Evolutionary conservation across 2,888 invertebrate genomes (phyloP), one percentile per base, ranked within the genome.

Genomic region (Orthosia gracilis): DNA sequence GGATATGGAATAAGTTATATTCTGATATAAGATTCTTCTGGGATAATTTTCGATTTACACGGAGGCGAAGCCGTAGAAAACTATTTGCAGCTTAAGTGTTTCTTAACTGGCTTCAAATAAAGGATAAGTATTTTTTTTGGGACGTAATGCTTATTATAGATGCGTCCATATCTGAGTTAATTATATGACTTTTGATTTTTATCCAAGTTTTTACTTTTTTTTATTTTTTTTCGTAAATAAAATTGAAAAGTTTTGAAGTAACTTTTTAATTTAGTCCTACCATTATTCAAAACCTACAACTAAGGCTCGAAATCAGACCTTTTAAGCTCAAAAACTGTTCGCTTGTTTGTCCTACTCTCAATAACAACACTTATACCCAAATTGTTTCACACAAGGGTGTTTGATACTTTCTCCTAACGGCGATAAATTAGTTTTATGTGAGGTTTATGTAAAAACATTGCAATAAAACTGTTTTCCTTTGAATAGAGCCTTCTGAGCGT

Each of bases 351-450:
- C 47, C 58, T 58, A 31, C 45, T 45, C 82, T 54, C 31, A 69
- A 65, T 55, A 73, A 72, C 80, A 80, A 67, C 67, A 68, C 55
- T 75, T 71, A 66, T 52, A 59, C 26, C 21, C 18, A 80, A 79
- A 73, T 76, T 79, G 76, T 72, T 83, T 80, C 62, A 73, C 72
- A 67, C 67, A 73, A 68, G 72, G 57, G 62, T 64, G 64, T 80
- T 61, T 66, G 70, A 82, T 81, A 83, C 76, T 83, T 76, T 73
- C 58, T 83, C 78, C 79, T 85, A 76, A 76, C 80, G 76, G 86
- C 85, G 69, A 94, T 94, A 94, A 94, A 94, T 94, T 93, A 91
- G 90, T 89, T 93, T 94, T 93, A 94, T 93, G 92, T 81, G 90
- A 87, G 90, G 86, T 92, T 93, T 93, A 94, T 94, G 94, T 93